A percentile compares a stretch with the other conserved stretches of the same genome.
Evolutionary conservation across 2,888 invertebrate species (phyloP).

Genomic region (Nemoura dubitans): DNA sequence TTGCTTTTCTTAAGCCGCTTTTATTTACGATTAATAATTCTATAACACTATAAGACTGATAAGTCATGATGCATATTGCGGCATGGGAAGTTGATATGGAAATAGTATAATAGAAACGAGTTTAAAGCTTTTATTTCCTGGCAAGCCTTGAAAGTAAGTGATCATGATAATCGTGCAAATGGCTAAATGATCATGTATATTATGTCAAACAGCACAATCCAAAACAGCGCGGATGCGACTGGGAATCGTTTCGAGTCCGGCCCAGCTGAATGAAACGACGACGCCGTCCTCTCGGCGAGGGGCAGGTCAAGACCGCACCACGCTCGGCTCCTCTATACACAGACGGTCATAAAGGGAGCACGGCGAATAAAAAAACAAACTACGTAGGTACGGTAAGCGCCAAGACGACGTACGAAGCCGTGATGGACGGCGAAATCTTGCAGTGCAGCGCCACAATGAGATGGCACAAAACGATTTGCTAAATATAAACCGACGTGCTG

Average conservation of each 20-base stretch:
- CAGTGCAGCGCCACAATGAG: neutral
- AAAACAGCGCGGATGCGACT: neutral
- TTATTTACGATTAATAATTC: no score
- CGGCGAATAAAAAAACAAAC: neutral
- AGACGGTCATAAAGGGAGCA: neutral
- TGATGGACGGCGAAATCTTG: slow-evolving; percentile 1
- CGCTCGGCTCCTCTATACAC: neutral
- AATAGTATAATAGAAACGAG: no score
- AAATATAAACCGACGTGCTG: neutral
- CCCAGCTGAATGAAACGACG: neutral
- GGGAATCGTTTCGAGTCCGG: neutral
- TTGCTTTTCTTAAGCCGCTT: no score
- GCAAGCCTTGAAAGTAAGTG: no score
- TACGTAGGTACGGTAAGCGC: neutral
- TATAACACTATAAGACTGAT: no score
- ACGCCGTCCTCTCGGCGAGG: neutral
- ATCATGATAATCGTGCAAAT: no score
- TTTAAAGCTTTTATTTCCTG: no score
- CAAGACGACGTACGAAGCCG: no score
- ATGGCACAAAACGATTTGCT: neutral
- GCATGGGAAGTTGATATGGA: no score
- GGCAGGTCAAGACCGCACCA: neutral
- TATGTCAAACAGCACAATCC: no score
- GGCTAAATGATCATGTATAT: no score
- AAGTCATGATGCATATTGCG: no score